Evolutionary conservation across 30 jellyfish, hydroid and myxozoan species (phyloP), one percentile per base, ranked within the genome.

Genomic region (Turritopsis dohrnii): DNA sequence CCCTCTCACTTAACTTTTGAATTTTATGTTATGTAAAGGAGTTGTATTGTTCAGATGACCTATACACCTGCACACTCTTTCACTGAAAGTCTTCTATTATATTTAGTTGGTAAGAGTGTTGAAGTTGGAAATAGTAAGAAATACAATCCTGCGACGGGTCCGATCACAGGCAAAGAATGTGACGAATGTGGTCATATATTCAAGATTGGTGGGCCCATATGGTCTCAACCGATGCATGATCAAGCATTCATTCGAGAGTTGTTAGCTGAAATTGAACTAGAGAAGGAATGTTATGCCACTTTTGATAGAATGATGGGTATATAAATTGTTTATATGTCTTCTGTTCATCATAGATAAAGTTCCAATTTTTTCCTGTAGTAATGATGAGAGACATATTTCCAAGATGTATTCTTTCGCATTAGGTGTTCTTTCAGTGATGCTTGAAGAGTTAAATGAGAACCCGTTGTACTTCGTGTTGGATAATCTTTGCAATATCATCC

Each of bases 201-300:
- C 74, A 86, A 83, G 72, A 85, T 95, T 75, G 97, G 96, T 20
- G 99, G 99, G 0, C 97, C 99, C 19, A 83, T 95, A 66, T 95
- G 97, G 97, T 75, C 95, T 1, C 96, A 86, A 30, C 93, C 96
- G 54, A 87, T 95, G 29, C 97, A 95, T 77, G 88, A 82, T 60
- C 65, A 60, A 21, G 72, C 22, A 1, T 95, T 95, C 80, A 95
- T 95, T n/a, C 77, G 85, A 8, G 80, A 82, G 7, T 81, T 90
- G 71, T 71, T 84, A 29, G 53, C 74, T 1, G 79, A 88, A 23
- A 21, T 89, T n/a, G 76, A 89, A 60, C 53, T 71, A 9, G 95
- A 90, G 24, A 74, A 65, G 30, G 84, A 87, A 0, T 24, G 74
- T 60, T 90, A 83, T 76, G 82, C 75, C 81, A 95, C 99, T 20